Percentiles rank a stretch among this genome's conserved stretches.
phyloP scores from a whole-genome alignment of 2,797 vertebrate species.

The Pipistrellus kuhlii region DNA sequence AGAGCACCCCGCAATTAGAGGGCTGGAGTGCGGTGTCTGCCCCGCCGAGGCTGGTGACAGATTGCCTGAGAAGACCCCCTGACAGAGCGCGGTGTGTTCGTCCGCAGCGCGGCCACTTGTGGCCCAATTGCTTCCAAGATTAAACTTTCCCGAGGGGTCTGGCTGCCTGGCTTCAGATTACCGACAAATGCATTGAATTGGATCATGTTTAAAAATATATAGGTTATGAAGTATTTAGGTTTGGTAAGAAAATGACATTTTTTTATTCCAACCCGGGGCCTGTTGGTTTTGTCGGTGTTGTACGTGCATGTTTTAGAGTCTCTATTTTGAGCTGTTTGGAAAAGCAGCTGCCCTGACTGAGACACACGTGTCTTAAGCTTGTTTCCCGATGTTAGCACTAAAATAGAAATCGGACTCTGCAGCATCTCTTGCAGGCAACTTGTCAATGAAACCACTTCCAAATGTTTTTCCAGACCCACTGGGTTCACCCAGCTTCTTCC shows the following conservation, averaged over 20 bases:
- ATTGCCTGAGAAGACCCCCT: constrained; percentile 66
- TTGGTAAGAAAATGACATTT: constrained; percentile 63
- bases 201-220: background rate
- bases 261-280: constrained; percentile 40
- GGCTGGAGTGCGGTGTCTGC: constrained; percentile 46
- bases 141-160: constrained; percentile 49
- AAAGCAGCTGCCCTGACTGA: constrained; percentile 71
- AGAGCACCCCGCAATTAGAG: constrained; percentile 48
- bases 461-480: constrained; percentile 12
- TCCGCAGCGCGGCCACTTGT: constrained; percentile 41
- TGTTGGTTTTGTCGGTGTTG: background rate
- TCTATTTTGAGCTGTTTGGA: constrained; percentile 73
- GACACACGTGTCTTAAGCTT: constrained; percentile 65
- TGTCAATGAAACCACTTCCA: constrained; percentile 64
- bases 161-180: background rate
- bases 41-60: constrained; percentile 75
- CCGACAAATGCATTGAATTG: background rate
- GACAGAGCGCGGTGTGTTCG: constrained; percentile 75
- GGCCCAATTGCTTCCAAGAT: constrained; percentile 53
- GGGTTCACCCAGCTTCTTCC: background rate
- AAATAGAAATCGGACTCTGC: constrained; percentile 65
- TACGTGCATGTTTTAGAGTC: background rate
- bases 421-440: constrained; percentile 27
- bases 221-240: constrained; percentile 15
- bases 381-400: constrained; percentile 59